Evolutionary conservation across 2,113 vertebrate genomes (phyloP).

Genomic region (Centropristis striata): DNA sequence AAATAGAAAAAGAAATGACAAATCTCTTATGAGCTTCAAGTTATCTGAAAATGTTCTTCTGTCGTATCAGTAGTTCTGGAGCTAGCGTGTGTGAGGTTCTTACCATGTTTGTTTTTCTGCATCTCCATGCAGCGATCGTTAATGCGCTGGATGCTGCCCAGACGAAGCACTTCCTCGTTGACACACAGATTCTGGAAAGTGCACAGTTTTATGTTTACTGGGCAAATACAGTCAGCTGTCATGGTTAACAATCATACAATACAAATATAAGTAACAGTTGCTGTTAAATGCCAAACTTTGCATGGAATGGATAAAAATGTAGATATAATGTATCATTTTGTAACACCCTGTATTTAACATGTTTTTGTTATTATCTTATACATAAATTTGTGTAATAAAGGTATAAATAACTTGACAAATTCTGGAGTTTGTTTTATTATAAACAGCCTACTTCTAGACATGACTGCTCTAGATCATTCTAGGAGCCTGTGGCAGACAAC

Average conservation of each 20-base stretch:
- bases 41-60: not conserved
- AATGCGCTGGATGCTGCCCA: conserved; percentile 91
- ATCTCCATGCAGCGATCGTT: conserved; percentile 96
- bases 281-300: not conserved
- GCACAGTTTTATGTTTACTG: not conserved
- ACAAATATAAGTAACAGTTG: not conserved
- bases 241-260: not conserved
- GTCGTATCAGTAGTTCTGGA: not conserved
- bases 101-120: conserved; percentile 93
- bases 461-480: not conserved
- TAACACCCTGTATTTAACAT: not conserved
- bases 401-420: not conserved
- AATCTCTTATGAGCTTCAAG: not conserved
- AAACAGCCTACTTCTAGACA: not conserved
- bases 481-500: not conserved
- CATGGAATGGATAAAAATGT: not conserved
- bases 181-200: conserved; percentile 91
- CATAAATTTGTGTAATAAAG: not conserved
- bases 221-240: conserved; percentile 14
- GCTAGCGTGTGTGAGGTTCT: conserved; percentile 13
- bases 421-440: not conserved
- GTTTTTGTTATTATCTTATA: not conserved
- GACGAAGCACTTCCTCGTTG: conserved; percentile 90
- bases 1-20: not conserved
- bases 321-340: not conserved